Conservation (phyloP, 2,888 invertebrate species). For the Agonopterix arenella region DNA sequence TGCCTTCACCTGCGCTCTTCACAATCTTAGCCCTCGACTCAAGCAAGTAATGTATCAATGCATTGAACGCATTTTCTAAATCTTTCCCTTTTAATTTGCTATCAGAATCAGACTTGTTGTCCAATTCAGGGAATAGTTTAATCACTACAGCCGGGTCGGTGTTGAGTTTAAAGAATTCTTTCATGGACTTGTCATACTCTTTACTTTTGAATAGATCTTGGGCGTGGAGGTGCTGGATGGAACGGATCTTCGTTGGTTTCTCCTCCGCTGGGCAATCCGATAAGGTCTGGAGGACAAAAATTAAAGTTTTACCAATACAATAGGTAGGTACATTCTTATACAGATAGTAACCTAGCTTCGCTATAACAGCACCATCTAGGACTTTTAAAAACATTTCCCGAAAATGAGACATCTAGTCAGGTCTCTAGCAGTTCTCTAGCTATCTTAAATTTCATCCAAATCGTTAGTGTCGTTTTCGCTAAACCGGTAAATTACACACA, state of each 20-base stretch:
- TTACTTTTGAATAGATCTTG: slow-evolving; percentile 93
- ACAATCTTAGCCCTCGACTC: slow-evolving; percentile 80
- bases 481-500: no score
- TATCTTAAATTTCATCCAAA: no score
- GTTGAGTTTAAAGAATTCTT: slow-evolving; percentile 90
- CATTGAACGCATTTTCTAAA: slow-evolving; percentile 90
- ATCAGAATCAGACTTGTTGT: slow-evolving; percentile 61
- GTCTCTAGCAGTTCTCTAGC: no score
- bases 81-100: slow-evolving; percentile 87
- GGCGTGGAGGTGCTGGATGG: slow-evolving; percentile 94
- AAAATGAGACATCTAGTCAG: no score
- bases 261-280: slow-evolving; percentile 89
- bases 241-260: slow-evolving; percentile 86
- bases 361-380: no score
- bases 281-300: slow-evolving; percentile 79
- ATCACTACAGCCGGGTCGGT: slow-evolving; percentile 98
- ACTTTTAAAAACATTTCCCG: no score
- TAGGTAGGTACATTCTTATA: no score
- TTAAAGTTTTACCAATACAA: neutral
- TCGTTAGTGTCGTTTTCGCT: no score
- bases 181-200: slow-evolving; percentile 93
- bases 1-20: slow-evolving; percentile 26
- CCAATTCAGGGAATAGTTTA: slow-evolving; percentile 93
- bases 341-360: no score
- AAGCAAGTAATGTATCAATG: slow-evolving; percentile 93